Evolutionary conservation across 2,797 vertebrate genomes (phyloP), one percentile per base, ranked within the genome.

Genomic region (Premnoplex brunnescens): DNA sequence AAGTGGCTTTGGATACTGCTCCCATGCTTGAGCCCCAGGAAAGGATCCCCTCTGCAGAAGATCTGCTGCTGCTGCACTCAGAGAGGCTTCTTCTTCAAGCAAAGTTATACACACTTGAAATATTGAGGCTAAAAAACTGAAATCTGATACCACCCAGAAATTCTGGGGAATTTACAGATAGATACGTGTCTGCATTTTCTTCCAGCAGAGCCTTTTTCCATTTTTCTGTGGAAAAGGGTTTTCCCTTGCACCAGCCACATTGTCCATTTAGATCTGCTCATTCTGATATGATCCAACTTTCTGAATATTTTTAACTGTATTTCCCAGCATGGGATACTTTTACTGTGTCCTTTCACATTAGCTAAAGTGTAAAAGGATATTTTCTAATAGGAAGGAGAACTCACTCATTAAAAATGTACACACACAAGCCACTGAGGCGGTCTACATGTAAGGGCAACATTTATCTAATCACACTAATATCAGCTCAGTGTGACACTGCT

Each of bases 401-500:
- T 77, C 67, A 71, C 6, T 82, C 73, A 63, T 56, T 76, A 48
- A 54, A 85, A 91, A 68, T 56, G 52, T 78, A 77, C 48, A 77
- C 89, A 91, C 14, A 21, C 46, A 59, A 46, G 41, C 30, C 59
- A 68, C 82, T 46, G 67, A 82, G 85, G 89, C 62, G 46, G 96
- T 55, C 37, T 27, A 94, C 64, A 92, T 95, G 58, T 69, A 72
- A 96, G 82, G 73, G 89, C 41, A 95, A 43, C 14, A 28, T 87
- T 96, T 95, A 97, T 95, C 96, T 96, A 91, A 96, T 92, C 91
- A 16, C 46, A 54, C 44, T 16, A 12, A 6, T 95, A 94, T 94
- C 96, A 93, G 78, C 62, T 86, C 62, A 49, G 83, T 87, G 84
- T 94, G 91, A 91, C 84, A 88, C 58, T 96, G 83, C 89, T 44